Conservation (phyloP, 2,888 invertebrate species). For the Euzophera pinguis region DNA sequence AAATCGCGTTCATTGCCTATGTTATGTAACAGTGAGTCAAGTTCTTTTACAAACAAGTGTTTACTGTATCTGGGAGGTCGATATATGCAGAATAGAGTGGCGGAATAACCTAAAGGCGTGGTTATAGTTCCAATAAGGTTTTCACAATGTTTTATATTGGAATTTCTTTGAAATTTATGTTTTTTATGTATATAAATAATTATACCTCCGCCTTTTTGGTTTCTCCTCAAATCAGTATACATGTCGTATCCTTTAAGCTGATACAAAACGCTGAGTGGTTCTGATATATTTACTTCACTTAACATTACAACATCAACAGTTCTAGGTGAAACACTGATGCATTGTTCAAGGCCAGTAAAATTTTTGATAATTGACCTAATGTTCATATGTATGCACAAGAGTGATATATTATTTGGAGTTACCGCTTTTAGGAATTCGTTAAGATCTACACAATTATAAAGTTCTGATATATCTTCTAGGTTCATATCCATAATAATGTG, state of each 20-base stretch:
- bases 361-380: constrained; percentile 17
- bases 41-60: constrained; percentile 17
- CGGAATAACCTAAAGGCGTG: constrained; percentile 8
- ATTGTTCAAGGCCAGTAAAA: constrained; percentile 12
- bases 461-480: neutral
- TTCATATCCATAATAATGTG: neutral
- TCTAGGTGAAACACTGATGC: constrained; percentile 2
- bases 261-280: constrained; percentile 14
- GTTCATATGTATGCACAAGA: constrained; percentile 11
- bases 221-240: constrained; percentile 16
- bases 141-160: constrained; percentile 19
- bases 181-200: constrained; percentile 19
- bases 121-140: constrained; percentile 14
- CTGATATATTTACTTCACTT: constrained; percentile 21
- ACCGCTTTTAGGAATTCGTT: neutral
- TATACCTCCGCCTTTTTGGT: constrained; percentile 21
- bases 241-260: constrained; percentile 21
- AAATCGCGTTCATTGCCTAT: neutral
- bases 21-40: neutral
- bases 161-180: constrained; percentile 15
- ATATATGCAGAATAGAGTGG: neutral
- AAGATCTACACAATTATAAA: neutral
- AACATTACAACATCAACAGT: constrained; percentile 17
- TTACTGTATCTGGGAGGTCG: constrained; percentile 2
- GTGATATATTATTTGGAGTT: neutral